Conservation (phyloP, 2,888 invertebrate genomes). For the Hyalella azteca region DNA sequence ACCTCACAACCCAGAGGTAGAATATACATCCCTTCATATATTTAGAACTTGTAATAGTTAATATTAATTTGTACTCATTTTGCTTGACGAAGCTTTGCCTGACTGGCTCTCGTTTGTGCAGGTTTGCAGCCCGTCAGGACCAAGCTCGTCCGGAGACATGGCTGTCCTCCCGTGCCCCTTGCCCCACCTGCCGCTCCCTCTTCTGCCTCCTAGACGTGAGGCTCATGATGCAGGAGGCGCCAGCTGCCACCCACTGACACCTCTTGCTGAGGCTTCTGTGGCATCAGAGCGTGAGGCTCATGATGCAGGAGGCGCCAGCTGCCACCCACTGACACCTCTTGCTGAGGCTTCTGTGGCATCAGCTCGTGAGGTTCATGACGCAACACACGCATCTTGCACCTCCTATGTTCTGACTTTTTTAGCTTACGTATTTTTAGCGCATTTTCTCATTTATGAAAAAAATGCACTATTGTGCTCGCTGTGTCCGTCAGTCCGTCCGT, state of each 20-base stretch:
- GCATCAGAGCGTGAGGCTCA: conserved; percentile 70
- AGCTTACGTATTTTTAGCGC: no score
- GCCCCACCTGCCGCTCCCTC: conserved; percentile 64
- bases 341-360: conserved; percentile 63
- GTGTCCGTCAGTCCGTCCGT: no score
- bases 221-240: conserved; percentile 62
- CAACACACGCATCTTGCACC: background rate
- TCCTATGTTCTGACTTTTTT: no score
- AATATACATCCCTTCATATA: no score
- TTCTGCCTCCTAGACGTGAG: conserved; percentile 70
- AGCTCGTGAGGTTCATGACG: conserved; percentile 70
- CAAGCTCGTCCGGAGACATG: conserved; percentile 64
- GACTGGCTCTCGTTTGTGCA: no score
- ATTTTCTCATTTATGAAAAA: no score
- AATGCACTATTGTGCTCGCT: no score
- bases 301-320: conserved; percentile 56
- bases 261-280: conserved; percentile 61
- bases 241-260: background rate
- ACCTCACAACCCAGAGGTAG: no score
- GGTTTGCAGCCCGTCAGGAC: conserved; percentile 63
- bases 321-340: background rate
- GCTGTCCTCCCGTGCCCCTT: conserved; percentile 63
- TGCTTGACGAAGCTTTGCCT: no score
- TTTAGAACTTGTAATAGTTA: no score
- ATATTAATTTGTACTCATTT: no score